These are phyloP conservation scores for Tragopan temminckii DNA, from an alignment of 2,797 vertebrate species.

Conservation along the genomic window DNA sequence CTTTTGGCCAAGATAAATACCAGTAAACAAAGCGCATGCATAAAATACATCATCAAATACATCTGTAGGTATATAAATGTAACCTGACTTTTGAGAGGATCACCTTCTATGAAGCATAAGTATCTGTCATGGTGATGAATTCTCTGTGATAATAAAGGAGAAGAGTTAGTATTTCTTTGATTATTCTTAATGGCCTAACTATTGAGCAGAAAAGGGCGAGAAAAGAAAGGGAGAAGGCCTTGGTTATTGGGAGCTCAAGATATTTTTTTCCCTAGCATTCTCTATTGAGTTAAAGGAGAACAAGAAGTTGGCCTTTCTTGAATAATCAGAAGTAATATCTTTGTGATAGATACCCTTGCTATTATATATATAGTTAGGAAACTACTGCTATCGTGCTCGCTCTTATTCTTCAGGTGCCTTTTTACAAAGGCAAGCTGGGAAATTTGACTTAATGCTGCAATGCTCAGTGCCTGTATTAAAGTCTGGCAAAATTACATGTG, in stretches of 20 bases:
- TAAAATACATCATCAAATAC: neutral
- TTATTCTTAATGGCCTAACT: neutral
- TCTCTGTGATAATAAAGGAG: neutral
- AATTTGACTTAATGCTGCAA: neutral
- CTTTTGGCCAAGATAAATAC: neutral
- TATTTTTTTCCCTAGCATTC: neutral
- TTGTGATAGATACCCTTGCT: neutral
- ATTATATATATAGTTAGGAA: neutral
- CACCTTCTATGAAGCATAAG: neutral
- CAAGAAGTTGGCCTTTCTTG: neutral
- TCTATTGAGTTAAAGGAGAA: neutral
- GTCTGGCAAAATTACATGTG: neutral
- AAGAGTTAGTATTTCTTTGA: neutral
- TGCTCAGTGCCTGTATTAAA: neutral
- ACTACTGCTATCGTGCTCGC: rapidly evolving
- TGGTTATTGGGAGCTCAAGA: neutral
- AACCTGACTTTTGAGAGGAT: neutral
- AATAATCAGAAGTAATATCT: neutral
- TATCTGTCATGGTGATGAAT: neutral
- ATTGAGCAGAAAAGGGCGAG: neutral
- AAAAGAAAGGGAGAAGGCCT: neutral
- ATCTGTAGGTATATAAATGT: neutral
- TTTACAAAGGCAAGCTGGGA: neutral
- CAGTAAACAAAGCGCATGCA: neutral
- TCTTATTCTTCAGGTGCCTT: neutral